These are phyloP conservation scores for Nymphicus hollandicus DNA, from an alignment of 2,113 vertebrate genomes.

Conservation along the genomic window DNA sequence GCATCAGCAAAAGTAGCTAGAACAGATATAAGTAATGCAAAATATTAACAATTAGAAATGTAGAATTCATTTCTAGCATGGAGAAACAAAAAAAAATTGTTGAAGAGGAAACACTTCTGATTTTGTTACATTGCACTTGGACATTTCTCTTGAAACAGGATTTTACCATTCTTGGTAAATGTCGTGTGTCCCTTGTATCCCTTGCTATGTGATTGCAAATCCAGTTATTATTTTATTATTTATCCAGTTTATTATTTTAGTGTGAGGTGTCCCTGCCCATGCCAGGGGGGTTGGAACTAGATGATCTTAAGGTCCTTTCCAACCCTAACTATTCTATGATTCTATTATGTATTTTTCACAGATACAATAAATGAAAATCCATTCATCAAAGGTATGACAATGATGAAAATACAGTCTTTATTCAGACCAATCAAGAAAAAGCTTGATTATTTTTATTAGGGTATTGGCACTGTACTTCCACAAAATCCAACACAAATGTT, in stretches of 20 bases:
- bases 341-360: not conserved
- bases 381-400: not conserved
- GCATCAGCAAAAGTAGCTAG: not conserved
- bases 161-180: not conserved
- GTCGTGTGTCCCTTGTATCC: accelerated
- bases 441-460: not conserved
- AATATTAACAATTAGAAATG: not conserved
- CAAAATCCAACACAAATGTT: not conserved
- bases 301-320: too few relatives aligned
- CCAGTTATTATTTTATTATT: not conserved
- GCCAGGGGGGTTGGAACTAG: too few relatives aligned
- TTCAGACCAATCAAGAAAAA: not conserved
- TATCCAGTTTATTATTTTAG: too few relatives aligned
- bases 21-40: not conserved
- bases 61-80: not conserved
- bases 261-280: too few relatives aligned
- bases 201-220: not conserved
- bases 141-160: not conserved
- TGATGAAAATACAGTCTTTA: not conserved
- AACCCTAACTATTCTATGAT: too few relatives aligned
- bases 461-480: not conserved
- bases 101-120: not conserved
- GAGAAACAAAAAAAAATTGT: not conserved
- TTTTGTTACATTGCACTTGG: not conserved
- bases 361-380: not conserved